These are phyloP conservation scores for Pteromalus puparum DNA, from an alignment of 1,140 invertebrate species.

Conservation along the genomic window DNA sequence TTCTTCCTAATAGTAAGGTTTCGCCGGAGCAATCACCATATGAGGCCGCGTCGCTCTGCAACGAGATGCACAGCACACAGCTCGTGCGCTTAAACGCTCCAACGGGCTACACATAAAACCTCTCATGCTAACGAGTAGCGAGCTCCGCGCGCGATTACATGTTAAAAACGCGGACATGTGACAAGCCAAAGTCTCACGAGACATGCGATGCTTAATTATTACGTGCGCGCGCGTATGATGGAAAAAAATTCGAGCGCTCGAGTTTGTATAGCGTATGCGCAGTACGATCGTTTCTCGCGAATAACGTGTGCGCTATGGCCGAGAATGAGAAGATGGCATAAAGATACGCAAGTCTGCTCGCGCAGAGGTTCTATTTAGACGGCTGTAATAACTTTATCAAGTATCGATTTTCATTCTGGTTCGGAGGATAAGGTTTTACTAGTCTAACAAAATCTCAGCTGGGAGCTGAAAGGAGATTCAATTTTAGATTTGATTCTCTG, in stretches of 20 bases:
- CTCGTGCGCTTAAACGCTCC: conserved; percentile 31
- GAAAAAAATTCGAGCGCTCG: background rate
- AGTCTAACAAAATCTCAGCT: no score
- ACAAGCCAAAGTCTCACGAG: conserved; percentile 26
- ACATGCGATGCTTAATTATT: conserved; percentile 36
- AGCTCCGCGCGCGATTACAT: conserved; percentile 14
- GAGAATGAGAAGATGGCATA: background rate
- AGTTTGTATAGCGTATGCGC: background rate
- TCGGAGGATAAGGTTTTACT: background rate
- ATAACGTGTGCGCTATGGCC: background rate
- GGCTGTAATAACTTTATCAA: background rate
- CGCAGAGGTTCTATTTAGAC: background rate
- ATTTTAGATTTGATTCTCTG: background rate
- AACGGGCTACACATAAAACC: conserved; percentile 18
- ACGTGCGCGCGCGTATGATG: background rate
- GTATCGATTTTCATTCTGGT: background rate
- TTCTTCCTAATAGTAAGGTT: conserved; percentile 24
- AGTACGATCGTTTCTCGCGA: background rate
- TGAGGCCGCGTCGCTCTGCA: background rate
- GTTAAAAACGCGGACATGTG: conserved; percentile 30
- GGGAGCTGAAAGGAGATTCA: background rate
- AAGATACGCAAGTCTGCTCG: background rate
- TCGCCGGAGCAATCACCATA: background rate
- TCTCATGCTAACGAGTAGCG: conserved; percentile 29
- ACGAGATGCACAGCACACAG: conserved; percentile 24